Evolutionary conservation across 2,113 vertebrate genomes (phyloP), one percentile per base, ranked within the genome.

Genomic region (Solea senegalensis): DNA sequence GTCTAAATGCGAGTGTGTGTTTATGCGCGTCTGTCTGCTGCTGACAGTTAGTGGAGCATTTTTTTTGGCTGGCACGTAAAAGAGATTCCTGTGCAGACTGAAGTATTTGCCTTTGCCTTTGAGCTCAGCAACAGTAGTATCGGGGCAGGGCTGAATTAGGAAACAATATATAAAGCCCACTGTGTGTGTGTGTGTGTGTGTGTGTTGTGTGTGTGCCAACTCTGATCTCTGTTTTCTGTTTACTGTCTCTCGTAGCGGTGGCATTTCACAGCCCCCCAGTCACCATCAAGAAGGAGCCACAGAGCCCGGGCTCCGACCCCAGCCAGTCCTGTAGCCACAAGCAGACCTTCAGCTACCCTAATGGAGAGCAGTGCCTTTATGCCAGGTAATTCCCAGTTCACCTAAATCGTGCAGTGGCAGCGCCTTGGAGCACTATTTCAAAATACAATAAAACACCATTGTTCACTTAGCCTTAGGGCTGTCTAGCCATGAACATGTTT

Each of bases 231-330:
- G 68, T 41, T 69, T 2, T 46, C 14, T 83, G 14, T 52, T 57
- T 44, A 55, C 64, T 76, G 55, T 68, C 51, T 91, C 64, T 83
- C 63, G 0, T 89, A 97, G 51, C 95, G 91, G 96, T 99, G 93
- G 97, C 96, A 75, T 98, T 99, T 83, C 98, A 99, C 91, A 98
- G 97, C 60, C 95, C 96, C 72, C 94, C 96, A 9, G 96, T 97
- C 72, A 98, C 95, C 84, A 96, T 99, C 72, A 99, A 99, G 88
- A 94, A 97, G 94, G 98, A 99, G 78, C 96, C 95, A 0, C 95
- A 92, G 79, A 99, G 96, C 84, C 96, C 97, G 14, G 93, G 93
- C 57, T 95, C 94, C 0, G 95, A 96, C 74, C 93, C 95, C 65
- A 88, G 90, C 48, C 92, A 95, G 92, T 96, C 95, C 92, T 98